Base-by-base conservation (phyloP, 2,113 vertebrate genomes). In the Tapirus terrestris region DNA sequence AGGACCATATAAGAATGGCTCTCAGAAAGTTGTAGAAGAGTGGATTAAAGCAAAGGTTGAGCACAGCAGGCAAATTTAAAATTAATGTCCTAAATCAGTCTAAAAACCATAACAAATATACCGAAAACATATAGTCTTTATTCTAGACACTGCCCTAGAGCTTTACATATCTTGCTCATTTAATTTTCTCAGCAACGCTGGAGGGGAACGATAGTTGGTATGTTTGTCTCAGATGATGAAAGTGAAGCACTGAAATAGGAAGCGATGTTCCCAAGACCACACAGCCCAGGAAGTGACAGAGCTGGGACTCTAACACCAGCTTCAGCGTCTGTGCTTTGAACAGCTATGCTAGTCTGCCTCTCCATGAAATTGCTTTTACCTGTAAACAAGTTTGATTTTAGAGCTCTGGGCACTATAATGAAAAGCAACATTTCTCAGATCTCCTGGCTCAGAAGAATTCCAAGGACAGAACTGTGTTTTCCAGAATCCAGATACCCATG, bases 321-420 rank as follows among this genome's bases (percentile, higher is more conserved):
- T 23, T 65, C 63, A 3, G 2, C 77, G 17, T 67, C 29, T 33
- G 16, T 27, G 6, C 13, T 81, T 20, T 63, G 79, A 53, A 65
- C 16, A 27, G 10, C n/a, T 45, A 4, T 5, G 20, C 17, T 58
- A 25, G 56, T 48, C 17, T 27, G 33, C 39, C 1, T 88, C 29
- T 73, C 31, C 8, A 8, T 11, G 65, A 29, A 79, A 73, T 56
- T 65, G 16, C 14, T 94, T 73, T 95, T 45, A 67, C n/a, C 6
- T 58, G 23, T 70, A 87, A 65, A 63, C 12, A 89, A 29, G 31
- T 81, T 68, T 97, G 17, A 65, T 94, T 92, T 65, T 53, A 90
- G 91, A n/a, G 20, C 39, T 92, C 16, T 86, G 56, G 43, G 2
- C 11, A 17, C 9, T 60, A 45, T 60, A 33, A 75, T 33, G 7